Base-by-base conservation (phyloP, 2,888 invertebrate genomes). In the Clivina fossor region DNA sequence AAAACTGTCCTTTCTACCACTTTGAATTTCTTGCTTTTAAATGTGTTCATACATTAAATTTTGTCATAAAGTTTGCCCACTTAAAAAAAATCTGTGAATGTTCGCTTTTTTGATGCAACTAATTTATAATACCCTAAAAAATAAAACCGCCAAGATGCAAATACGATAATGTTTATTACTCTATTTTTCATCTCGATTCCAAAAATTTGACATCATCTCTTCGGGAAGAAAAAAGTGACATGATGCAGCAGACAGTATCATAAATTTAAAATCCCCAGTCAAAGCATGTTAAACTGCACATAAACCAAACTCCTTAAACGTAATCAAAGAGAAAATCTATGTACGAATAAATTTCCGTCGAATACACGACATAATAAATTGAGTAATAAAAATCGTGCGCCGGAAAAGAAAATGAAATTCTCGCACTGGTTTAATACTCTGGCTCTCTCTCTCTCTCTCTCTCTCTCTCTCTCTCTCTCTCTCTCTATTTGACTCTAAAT, bases 381-480 rank as follows among this genome's bases (percentile, higher is more conserved):
- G 49, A 49, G 49, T 49, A 49, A 49, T 49, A 49, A 49, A 49
- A 49, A 49, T 49, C 49, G 49, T 38, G 49, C 40, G 30, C 13
- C 38, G 49, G 35, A 49, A 49, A 49, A 49, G 49, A 49, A 49
- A 49, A 49, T 49, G 49, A 49, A 49, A 49, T 49, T 49, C 49
- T 49, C 38, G 49, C 49, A 49, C 49, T 49, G 49, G 47, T 47
- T 49, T 37, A 38, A 49, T 49, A 49, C 38, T n/a, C n/a, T n/a
- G n/a, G n/a, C 16, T 37, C 26, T 19, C 5, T 24, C 5, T 9
- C 26, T 4, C 26, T 4, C 4, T 32, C 33, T 35, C 26, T 30
- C 32, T 32, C 19, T 16, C 20, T 18, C 18, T 38, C n/a, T n/a
- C 16, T 37, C 26, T 19, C 5, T 24, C 5, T 9, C 26, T 4